Conservation (phyloP, 53 echinoderm and acorn worm species). For the Hippasteria phrygiana region DNA sequence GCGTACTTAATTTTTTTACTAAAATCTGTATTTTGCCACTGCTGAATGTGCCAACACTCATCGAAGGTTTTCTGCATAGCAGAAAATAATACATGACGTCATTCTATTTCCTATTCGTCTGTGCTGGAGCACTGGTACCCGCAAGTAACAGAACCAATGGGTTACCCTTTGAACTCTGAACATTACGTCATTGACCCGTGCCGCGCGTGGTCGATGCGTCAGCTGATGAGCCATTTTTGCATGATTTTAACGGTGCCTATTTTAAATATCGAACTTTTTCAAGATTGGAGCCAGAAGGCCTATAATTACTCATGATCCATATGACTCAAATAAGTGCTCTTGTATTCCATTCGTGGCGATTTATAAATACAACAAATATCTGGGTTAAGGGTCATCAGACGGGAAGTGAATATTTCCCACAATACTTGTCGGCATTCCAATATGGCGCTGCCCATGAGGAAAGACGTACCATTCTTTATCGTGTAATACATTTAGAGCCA, state of each 20-base stretch:
- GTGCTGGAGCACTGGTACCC: conserved; percentile 16
- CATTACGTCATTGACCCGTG: conserved; percentile 58
- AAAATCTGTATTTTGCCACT: too few species aligned
- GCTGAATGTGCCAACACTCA: too few species aligned
- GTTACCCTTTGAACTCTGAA: neutral
- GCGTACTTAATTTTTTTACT: too few species aligned
- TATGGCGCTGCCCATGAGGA: conserved; percentile 32
- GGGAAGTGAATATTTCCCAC: conserved; percentile 11
- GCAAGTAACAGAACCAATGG: neutral
- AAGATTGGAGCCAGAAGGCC: too few species aligned
- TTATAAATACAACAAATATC: neutral
- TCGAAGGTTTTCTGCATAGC: too few species aligned
- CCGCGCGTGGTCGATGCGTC: neutral
- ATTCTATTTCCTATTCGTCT: neutral
- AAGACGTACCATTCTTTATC: neutral
- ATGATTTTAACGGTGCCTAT: neutral
- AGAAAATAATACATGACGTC: too few species aligned
- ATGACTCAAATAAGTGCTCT: neutral
- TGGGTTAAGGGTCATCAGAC: neutral
- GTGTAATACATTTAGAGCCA: neutral
- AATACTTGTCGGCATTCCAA: neutral
- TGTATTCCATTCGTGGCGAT: too few species aligned
- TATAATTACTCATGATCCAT: neutral
- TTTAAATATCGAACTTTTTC: neutral
- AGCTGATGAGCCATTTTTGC: conserved; percentile 24